These are phyloP conservation scores for Melanotaenia duboulayi DNA, from an alignment of 2,113 vertebrate species.

Conservation along the genomic window DNA sequence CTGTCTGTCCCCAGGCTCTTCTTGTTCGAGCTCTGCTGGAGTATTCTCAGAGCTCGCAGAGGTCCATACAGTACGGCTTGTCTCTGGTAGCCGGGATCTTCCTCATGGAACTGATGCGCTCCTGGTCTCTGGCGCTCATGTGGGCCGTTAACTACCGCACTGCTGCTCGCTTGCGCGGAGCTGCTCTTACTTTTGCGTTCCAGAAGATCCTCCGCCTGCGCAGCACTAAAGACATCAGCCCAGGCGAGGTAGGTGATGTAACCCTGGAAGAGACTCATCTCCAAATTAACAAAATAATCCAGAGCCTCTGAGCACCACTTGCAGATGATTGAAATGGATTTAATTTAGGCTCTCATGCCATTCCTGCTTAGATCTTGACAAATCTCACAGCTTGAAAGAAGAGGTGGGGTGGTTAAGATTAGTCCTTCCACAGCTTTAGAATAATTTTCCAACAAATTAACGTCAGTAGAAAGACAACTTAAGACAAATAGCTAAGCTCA, in stretches of 20 bases:
- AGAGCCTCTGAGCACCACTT: constrained; percentile 27
- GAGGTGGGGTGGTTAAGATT: constrained; percentile 38
- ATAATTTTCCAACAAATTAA: constrained; percentile 51
- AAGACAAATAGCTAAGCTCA: neutral
- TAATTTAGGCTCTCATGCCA: constrained; percentile 44
- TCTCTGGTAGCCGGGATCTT: constrained; percentile 82
- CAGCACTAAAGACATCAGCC: constrained; percentile 82
- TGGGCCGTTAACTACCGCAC: constrained; percentile 88
- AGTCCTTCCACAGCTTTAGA: constrained; percentile 57
- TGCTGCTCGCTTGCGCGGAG: constrained; percentile 83
- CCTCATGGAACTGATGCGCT: constrained; percentile 81
- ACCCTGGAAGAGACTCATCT: constrained; percentile 23
- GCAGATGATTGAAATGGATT: constrained; percentile 61
- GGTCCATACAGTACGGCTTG: constrained; percentile 76
- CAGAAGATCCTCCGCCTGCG: constrained; percentile 84
- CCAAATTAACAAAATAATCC: constrained; percentile 42
- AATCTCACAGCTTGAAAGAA: constrained; percentile 47
- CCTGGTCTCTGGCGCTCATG: constrained; percentile 84
- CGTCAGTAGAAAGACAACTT: constrained; percentile 28
- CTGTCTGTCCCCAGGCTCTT: constrained; percentile 71
- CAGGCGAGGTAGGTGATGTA: constrained; percentile 80
- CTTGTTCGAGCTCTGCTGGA: constrained; percentile 83
- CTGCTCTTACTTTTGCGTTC: constrained; percentile 83
- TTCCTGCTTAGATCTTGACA: constrained; percentile 33
- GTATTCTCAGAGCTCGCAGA: constrained; percentile 78